These are phyloP conservation scores for Lordiphosa clarofinis DNA, from an alignment of 1,140 invertebrate species.

Conservation along the genomic window DNA sequence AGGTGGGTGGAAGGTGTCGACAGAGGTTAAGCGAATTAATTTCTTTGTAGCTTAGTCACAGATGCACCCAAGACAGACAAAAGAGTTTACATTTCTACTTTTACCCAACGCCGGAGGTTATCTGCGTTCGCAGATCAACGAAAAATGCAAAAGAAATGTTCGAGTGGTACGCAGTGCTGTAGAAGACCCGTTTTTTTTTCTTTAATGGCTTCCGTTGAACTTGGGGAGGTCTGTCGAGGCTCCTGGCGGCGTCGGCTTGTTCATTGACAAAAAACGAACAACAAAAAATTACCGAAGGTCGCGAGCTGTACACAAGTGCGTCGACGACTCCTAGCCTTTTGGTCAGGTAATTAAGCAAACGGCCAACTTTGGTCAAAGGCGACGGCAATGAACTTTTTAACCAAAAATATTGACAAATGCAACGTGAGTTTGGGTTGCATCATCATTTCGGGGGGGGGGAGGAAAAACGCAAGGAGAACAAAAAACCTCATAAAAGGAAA, in stretches of 20 bases:
- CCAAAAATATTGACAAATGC: conserved; percentile 17
- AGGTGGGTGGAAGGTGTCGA: conserved; percentile 59
- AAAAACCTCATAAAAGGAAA: conserved; percentile 60
- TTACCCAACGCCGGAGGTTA: conserved; percentile 50
- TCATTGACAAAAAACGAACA: conserved; percentile 2
- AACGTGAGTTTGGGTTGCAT: conserved; percentile 22
- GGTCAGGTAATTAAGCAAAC: conserved; percentile 49
- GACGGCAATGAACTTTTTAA: conserved; percentile 56
- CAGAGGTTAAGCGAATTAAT: conserved; percentile 74
- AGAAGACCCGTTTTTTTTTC: conserved; percentile 32
- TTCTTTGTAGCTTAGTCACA: conserved; percentile 59
- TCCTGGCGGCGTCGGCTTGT: conserved; percentile 1
- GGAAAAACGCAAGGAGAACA: conserved; percentile 18
- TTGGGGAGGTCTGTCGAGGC: conserved; percentile 32
- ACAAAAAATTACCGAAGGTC: conserved; percentile 48
- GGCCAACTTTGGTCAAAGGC: conserved; percentile 36
- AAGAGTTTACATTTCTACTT: conserved; percentile 24
- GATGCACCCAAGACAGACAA: conserved; percentile 45
- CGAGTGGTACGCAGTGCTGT: conserved; percentile 10
- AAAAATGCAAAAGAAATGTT: conserved; percentile 63
- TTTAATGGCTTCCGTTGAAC: conserved; percentile 66
- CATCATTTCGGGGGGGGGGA: conserved; percentile 1
- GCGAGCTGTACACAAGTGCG: conserved; percentile 59
- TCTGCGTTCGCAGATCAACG: conserved; percentile 49
- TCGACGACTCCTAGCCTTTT: conserved; percentile 40